phyloP scores from a whole-genome alignment of 2,797 vertebrate species.

The Phoebastria nigripes region DNA sequence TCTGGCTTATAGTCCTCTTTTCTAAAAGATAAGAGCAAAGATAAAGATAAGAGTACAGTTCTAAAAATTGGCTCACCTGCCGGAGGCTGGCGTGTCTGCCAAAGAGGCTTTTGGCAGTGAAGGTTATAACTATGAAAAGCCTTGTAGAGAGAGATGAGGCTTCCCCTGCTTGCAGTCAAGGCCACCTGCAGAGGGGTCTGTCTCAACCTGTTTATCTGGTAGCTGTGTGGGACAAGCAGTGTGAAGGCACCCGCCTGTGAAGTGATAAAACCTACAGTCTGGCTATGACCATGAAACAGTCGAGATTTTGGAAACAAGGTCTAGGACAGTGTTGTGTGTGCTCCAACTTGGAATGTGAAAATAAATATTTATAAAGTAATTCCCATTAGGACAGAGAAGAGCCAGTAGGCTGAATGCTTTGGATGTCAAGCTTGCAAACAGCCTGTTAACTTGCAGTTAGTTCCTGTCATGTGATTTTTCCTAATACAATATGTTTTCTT shows the following conservation, averaged over 20 bases:
- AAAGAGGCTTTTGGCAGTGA: not conserved
- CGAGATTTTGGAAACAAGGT: not conserved
- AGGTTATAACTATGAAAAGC: not conserved
- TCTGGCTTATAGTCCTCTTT: not conserved
- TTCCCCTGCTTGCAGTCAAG: not conserved
- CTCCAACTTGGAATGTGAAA: not conserved
- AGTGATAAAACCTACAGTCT: not conserved
- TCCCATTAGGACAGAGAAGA: not conserved
- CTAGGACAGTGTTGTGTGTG: not conserved
- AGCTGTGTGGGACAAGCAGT: not conserved
- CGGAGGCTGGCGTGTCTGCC: rapidly evolving
- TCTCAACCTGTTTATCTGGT: not conserved
- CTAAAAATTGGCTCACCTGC: not conserved
- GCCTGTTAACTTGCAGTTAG: not conserved
- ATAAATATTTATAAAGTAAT: conserved; percentile 31
- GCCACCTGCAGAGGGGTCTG: not conserved
- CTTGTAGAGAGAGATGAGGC: not conserved
- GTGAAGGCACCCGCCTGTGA: not conserved
- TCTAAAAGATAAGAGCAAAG: not conserved
- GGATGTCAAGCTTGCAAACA: not conserved
- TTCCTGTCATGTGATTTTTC: not conserved
- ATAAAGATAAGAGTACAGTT: not conserved
- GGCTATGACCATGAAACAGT: not conserved
- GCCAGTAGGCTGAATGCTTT: not conserved
- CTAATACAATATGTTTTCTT: not conserved